Conservation (phyloP, 2,113 vertebrate genomes). For the Acinonyx jubatus region DNA sequence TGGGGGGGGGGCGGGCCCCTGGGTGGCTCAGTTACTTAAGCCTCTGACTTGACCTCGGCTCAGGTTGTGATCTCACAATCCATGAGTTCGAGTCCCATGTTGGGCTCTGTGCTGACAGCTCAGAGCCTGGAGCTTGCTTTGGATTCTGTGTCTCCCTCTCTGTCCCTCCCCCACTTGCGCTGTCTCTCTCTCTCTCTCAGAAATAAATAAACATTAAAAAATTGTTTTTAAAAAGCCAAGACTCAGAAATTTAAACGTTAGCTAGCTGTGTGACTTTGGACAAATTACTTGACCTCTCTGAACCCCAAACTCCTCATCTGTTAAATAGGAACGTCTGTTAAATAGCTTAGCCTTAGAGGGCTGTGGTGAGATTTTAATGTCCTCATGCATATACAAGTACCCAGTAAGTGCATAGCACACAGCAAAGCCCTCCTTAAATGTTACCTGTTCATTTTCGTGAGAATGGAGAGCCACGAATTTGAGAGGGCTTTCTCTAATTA, state of each 20-base stretch:
- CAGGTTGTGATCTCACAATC: too few species aligned
- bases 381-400: not conserved
- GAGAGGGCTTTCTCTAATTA: not conserved
- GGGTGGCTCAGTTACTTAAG: not conserved
- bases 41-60: too few species aligned
- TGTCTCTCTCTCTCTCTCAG: too few species aligned
- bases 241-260: not conserved
- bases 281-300: not conserved
- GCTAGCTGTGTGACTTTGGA: not conserved
- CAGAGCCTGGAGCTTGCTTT: too few species aligned
- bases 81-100: too few species aligned
- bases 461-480: not conserved
- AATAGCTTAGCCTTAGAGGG: not conserved
- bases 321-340: not conserved
- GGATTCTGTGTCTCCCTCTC: too few species aligned
- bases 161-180: too few species aligned
- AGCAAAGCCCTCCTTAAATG: not conserved
- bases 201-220: not conserved
- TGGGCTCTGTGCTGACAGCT: too few species aligned
- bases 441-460: not conserved
- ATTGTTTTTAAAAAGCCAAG: not conserved
- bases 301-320: not conserved
- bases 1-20: not conserved
- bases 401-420: not conserved
- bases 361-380: not conserved